Evolutionary conservation across 2,888 invertebrate genomes (phyloP), one percentile per base, ranked within the genome.

Genomic region (Flabesymbios commensalis): DNA sequence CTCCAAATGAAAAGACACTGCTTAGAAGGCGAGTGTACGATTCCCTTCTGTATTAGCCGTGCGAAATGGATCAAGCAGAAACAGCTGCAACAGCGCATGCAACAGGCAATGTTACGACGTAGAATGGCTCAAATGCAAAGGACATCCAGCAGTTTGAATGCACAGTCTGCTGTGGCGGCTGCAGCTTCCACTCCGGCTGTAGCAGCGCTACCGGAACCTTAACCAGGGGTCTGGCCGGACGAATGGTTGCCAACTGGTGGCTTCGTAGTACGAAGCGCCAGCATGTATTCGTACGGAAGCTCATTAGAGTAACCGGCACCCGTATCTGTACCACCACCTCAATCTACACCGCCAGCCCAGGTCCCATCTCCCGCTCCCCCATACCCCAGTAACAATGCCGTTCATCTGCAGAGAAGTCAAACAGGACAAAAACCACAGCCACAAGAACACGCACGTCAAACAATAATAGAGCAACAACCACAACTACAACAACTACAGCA

Each of bases 1-100:
- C 92, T 93, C 85, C 98, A 97, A 88, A 99, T 99, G 98, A 99
- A 98, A 85, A 89, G 95, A 85, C 95, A 97, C 86, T 99, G 99
- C 85, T 84, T 83, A 71, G 87, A 86, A 74, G 90, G 90, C 67
- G 96, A 96, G 85, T 98, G 97, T 85, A 92, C 93, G 63, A 98
- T 99, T 82, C 98, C 98, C 69, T 99, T 98, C 90, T 99, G 99
- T 87, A 90, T 91, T 77, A 96, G 95, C 82, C 97, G 99, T 81
- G 96, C 98, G 84, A 93, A 95, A 84, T 98, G 97, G 85, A 86
- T 99, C 75, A 92, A 94, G 79, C 97, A 98, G 83, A 98, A 99
- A 83, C 96, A 98, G 83, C 84, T 94, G 68, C 95, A 97, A 78
- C 94, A 95, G 84, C 87, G 94, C 77, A 86, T 97, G 74, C 95